Evolutionary conservation across 2,113 vertebrate species (phyloP), one percentile per base, ranked within the genome.

Genomic region (Chionis minor): DNA sequence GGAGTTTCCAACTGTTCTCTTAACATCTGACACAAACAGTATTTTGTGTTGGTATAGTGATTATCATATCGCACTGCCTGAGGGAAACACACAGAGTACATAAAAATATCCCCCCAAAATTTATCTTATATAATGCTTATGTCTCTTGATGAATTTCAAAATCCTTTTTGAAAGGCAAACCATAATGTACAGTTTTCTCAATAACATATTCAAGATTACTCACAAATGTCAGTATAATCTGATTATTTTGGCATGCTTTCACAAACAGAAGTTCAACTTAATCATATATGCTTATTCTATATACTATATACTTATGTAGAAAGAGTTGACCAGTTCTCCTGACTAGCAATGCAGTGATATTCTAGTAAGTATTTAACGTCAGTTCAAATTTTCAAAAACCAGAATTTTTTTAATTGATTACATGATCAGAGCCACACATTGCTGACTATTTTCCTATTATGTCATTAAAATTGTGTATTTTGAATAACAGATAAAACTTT

Each of bases 1-100:
- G 98, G 94, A 22, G 99, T 99, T 97, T 99, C 99, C 97, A 99
- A 52, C 91, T 98, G 98, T 72, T 99, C 99, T 55, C 99, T 93
- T 58, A 99, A 97, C 99, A 99, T 99, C 97, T 99, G 99, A 94
- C 99, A 99, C 95, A 99, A 97, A 90, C 99, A 99, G 96, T 99
- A 99, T 94, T 99, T 99, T 24, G 99, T 99, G 98, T 99, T 99
- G 95, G 99, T 99, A 81, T 99, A 99, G 79, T 99, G 98, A 97
- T 99, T 99, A 49, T 99, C 98, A 35, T 99, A 99, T 66, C 97
- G 98, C 86, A 99, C 98, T 17, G 99, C 99, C 99, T 99, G 97
- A 4, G 77, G 69, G 81, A 91, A 94, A 93, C 27, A 96, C 5
- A 92, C 56, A 66, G 88, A 86, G 32, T 14, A 79, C 28, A 90